Evolutionary conservation across 2,113 vertebrate species (phyloP).

Genomic region (Pyrgilauda ruficollis): DNA sequence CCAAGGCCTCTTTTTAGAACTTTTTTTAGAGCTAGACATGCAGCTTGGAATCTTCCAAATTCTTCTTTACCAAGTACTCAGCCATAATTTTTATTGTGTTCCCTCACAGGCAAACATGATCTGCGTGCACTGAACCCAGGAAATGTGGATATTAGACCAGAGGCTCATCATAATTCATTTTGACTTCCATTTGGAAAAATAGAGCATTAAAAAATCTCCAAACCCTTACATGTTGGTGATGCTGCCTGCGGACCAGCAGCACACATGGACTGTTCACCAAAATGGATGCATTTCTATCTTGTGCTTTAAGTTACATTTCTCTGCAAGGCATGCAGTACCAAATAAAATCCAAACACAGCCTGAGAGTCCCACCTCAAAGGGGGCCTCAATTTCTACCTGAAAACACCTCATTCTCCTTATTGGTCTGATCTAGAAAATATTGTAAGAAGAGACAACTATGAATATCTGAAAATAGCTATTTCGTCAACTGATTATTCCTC

Average conservation of each 20-base stretch:
- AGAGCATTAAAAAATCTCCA: not conserved
- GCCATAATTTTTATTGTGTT: not conserved
- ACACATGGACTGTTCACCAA: rapidly evolving
- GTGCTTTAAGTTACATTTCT: not conserved
- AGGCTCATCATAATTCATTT: not conserved
- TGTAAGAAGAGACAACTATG: not conserved
- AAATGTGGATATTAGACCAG: not conserved
- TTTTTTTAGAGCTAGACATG: not conserved
- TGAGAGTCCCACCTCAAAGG: not conserved
- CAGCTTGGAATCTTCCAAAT: not conserved
- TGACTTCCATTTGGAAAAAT: not conserved
- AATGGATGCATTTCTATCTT: not conserved
- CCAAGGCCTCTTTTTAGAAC: too few species aligned
- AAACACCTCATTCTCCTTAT: not conserved
- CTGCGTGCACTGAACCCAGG: too few species aligned
- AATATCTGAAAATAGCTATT: not conserved
- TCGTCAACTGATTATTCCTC: not conserved
- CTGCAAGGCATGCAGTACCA: not conserved
- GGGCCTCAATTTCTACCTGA: not conserved
- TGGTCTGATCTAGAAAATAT: not conserved
- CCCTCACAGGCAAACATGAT: not conserved
- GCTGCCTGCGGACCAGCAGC: not conserved
- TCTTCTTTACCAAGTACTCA: not conserved
- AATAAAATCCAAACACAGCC: not conserved
- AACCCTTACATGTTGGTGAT: too few species aligned